These are phyloP conservation scores for Dreissena polymorpha DNA, from an alignment of 1,140 invertebrate species.

Conservation along the genomic window DNA sequence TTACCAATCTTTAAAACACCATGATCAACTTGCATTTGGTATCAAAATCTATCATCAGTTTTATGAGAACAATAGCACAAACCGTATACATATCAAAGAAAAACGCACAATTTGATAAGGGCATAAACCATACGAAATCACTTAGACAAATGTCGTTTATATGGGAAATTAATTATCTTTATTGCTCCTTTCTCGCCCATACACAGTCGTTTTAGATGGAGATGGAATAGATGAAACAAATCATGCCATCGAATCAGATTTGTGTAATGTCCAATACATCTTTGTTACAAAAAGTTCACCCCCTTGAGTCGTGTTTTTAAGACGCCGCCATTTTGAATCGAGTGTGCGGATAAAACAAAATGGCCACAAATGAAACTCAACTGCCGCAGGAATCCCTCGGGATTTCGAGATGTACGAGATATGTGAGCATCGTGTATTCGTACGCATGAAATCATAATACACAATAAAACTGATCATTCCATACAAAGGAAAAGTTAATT, in stretches of 20 bases:
- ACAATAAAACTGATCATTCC: constrained; percentile 29
- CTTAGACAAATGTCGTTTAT: neutral
- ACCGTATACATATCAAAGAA: no score
- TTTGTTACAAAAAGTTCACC: constrained; percentile 34
- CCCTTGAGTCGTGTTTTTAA: constrained; percentile 32
- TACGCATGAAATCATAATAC: constrained; percentile 41
- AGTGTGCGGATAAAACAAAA: constrained; percentile 27
- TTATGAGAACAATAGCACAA: no score
- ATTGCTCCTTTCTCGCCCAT: constrained; percentile 24
- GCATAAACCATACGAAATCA: neutral
- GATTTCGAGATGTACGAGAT: constrained; percentile 32
- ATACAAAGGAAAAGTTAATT: constrained; percentile 52
- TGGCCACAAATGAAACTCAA: no score
- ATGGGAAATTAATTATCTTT: constrained; percentile 48
- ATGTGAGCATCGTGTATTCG: constrained; percentile 16
- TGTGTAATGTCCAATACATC: constrained; percentile 11
- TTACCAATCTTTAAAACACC: no score
- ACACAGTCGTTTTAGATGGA: neutral
- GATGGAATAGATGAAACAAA: constrained; percentile 32
- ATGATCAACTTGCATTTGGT: no score
- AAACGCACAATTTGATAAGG: neutral
- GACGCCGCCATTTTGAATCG: constrained; percentile 30
- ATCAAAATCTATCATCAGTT: no score
- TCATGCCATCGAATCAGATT: constrained; percentile 26
- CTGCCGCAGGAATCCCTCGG: constrained; percentile 21